Evolutionary conservation across 1,140 invertebrate species (phyloP).

Genomic region (Drosophila kikkawai): DNA sequence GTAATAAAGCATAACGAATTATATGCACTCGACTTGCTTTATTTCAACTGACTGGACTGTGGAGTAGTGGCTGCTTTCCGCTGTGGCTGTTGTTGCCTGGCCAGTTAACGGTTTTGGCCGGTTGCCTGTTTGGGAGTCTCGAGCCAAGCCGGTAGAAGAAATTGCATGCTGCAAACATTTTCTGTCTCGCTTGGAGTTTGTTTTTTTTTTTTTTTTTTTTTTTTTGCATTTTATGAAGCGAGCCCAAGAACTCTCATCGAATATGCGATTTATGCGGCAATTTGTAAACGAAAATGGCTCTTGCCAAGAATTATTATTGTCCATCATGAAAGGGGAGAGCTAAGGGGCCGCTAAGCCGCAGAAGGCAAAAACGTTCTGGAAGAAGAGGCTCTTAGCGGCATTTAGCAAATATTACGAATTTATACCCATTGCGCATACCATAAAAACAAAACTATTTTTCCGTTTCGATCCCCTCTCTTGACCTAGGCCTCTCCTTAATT

Average conservation of each 20-base stretch:
- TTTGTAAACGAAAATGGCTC: constrained; percentile 83
- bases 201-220: constrained; percentile 5
- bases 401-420: constrained; percentile 76
- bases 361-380: constrained; percentile 25
- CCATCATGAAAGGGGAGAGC: constrained; percentile 68
- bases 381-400: constrained; percentile 67
- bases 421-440: constrained; percentile 58
- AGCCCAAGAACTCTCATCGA: constrained; percentile 74
- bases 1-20: constrained; percentile 84
- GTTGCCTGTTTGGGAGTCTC: constrained; percentile 37
- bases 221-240: constrained; percentile 70
- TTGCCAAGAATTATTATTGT: constrained; percentile 84
- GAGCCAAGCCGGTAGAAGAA: constrained; percentile 56
- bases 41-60: constrained; percentile 60
- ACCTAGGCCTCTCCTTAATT: constrained; percentile 19
- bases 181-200: constrained; percentile 8
- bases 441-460: constrained; percentile 56
- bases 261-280: constrained; percentile 84
- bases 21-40: constrained; percentile 83
- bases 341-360: constrained; percentile 43
- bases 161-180: constrained; percentile 61
- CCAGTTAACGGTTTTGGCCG: constrained; percentile 77
- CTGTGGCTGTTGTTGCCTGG: constrained; percentile 38
- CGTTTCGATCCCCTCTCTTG: background rate
- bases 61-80: constrained; percentile 8